Evolutionary conservation across 2,888 invertebrate genomes (phyloP).

Genomic region (Diogma glabrata): DNA sequence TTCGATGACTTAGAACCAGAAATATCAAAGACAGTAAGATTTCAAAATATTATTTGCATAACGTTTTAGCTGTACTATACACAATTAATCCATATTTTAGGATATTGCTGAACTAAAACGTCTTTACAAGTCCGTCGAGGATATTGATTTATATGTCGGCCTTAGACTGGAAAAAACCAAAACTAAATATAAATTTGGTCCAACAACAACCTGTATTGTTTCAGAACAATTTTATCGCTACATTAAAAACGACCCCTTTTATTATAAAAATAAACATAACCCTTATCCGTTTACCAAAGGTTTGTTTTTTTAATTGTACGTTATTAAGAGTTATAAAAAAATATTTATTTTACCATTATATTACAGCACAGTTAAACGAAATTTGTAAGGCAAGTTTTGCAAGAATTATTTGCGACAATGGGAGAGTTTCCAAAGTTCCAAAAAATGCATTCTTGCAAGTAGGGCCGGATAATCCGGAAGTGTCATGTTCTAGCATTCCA

Average conservation of each 20-base stretch:
- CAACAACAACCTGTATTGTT: not conserved
- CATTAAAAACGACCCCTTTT: not conserved
- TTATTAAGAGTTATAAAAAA: not conserved
- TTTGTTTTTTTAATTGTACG: not conserved
- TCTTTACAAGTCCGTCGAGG: not conserved
- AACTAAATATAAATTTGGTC: not conserved
- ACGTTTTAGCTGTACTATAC: not conserved
- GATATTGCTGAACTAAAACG: not conserved
- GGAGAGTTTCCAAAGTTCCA: not conserved
- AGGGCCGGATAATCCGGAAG: not conserved
- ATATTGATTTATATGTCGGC: not conserved
- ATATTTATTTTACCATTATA: not conserved
- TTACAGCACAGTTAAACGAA: not conserved
- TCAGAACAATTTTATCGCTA: not conserved
- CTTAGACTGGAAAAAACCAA: not conserved
- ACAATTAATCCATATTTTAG: not conserved
- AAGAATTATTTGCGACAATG: not conserved
- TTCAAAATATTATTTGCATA: not conserved
- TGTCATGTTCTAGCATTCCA: not conserved
- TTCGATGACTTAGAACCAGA: not conserved
- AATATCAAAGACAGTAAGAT: not conserved
- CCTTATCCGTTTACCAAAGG: not conserved
- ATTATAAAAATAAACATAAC: not conserved
- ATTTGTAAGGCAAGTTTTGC: not conserved
- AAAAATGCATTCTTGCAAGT: not conserved